A percentile compares a stretch with the other conserved stretches of the same genome.
phyloP scores from a whole-genome alignment of 2,888 invertebrate species.

The Pollenia angustigena region DNA sequence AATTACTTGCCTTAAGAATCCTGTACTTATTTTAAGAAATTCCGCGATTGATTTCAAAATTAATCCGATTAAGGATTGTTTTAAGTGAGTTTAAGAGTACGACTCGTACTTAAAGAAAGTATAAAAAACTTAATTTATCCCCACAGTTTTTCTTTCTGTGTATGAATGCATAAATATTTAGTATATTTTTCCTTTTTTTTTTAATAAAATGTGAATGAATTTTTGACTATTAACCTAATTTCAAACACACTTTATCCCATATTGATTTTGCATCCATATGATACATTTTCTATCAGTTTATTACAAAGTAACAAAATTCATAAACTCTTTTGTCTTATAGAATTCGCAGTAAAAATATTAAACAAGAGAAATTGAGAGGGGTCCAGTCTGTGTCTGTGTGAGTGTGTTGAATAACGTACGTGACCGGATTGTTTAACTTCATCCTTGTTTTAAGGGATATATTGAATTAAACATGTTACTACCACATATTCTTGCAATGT shows the following conservation, averaged over 20 bases:
- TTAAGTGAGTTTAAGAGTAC: no score
- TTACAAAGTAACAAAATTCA: slow-evolving; percentile 20
- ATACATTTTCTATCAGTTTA: slow-evolving; percentile 15
- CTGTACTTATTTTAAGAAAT: no score
- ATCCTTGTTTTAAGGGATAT: slow-evolving; percentile 37
- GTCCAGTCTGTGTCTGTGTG: background rate
- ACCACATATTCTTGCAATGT: slow-evolving; percentile 64
- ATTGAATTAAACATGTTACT: slow-evolving; percentile 44
- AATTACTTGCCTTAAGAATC: no score
- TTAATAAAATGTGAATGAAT: slow-evolving; percentile 8
- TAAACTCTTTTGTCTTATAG: background rate
- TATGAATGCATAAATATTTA: no score
- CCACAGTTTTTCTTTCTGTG: no score
- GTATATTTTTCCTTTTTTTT: background rate
- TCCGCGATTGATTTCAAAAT: no score
- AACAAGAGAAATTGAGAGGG: background rate
- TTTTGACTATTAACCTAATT: slow-evolving; percentile 46
- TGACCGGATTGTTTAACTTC: slow-evolving; percentile 66
- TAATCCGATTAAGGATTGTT: no score
- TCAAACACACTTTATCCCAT: background rate
- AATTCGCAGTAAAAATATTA: background rate
- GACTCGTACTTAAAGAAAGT: no score
- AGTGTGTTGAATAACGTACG: slow-evolving; percentile 57
- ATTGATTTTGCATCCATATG: background rate
- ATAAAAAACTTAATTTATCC: no score